phyloP scores from a whole-genome alignment of 2,113 vertebrate genomes.

The Crotalus helleri region DNA sequence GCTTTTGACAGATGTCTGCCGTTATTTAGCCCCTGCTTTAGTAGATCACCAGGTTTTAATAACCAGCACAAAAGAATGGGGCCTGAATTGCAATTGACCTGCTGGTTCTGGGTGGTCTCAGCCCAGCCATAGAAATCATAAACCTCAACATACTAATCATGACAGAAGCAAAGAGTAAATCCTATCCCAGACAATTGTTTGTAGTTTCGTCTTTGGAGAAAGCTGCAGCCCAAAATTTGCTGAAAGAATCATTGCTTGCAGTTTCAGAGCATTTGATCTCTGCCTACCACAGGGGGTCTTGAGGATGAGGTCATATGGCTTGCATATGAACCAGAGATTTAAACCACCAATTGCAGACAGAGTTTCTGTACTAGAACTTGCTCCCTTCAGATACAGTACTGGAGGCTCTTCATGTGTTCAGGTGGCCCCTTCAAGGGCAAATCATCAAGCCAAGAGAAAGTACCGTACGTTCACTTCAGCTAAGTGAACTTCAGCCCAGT shows the following conservation, averaged over 20 bases:
- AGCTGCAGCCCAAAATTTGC: not conserved
- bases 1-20: conserved; percentile 5
- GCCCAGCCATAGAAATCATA: not conserved
- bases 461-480: not conserved
- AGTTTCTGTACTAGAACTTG: not conserved
- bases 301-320: not conserved
- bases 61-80: not conserved
- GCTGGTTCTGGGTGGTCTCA: conserved; percentile 21
- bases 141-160: not conserved
- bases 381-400: not conserved
- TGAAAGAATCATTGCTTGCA: not conserved
- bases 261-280: not conserved
- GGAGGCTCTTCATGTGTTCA: not conserved
- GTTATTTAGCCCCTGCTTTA: conserved; percentile 18
- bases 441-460: not conserved
- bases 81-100: not conserved
- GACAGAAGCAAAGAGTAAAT: not conserved
- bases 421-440: not conserved
- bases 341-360: not conserved
- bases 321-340: not conserved
- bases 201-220: not conserved
- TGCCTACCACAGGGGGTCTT: not conserved
- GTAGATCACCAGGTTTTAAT: conserved; percentile 19
- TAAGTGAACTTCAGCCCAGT: not conserved
- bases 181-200: not conserved